A percentile compares a stretch with the other conserved stretches of the same genome.
Conservation (phyloP, 2,113 vertebrate species). For the Hypomesus transpacificus region DNA sequence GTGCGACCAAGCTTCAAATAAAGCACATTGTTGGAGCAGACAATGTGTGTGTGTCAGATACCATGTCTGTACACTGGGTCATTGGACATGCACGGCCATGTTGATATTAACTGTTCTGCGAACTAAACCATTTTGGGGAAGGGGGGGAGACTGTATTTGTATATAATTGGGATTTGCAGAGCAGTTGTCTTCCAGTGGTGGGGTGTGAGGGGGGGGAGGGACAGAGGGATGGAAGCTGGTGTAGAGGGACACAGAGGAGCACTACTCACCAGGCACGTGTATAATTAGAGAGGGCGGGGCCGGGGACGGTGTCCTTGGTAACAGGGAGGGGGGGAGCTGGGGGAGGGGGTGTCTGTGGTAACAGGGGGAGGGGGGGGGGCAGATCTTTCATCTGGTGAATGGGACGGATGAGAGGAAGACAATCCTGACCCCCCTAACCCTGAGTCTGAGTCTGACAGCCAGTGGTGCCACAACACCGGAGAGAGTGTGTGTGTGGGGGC, state of each 20-base stretch:
- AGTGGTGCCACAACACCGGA: too few species aligned
- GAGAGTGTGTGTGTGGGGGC: not conserved
- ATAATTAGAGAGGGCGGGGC: slow-evolving; percentile 37
- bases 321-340: too few species aligned
- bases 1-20: slow-evolving; percentile 56
- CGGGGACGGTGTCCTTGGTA: slow-evolving; percentile 54
- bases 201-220: not conserved
- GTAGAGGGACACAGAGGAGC: not conserved
- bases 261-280: slow-evolving; percentile 16
- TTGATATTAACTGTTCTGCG: too few species aligned
- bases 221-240: not conserved
- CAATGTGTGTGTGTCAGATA: slow-evolving; percentile 14
- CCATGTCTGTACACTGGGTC: too few species aligned
- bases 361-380: slow-evolving; percentile 25
- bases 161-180: not conserved
- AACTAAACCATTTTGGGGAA: too few species aligned
- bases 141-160: too few species aligned
- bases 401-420: too few species aligned
- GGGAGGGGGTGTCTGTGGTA: slow-evolving; percentile 7
- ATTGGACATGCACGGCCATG: too few species aligned
- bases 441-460: too few species aligned
- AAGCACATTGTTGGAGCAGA: slow-evolving; percentile 55
- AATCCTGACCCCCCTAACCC: too few species aligned
- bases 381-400: not conserved
- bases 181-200: not conserved